A percentile compares a stretch with the other conserved stretches of the same genome.
phyloP scores from a whole-genome alignment of 2,113 vertebrate species.

The Cervus canadensis region DNA sequence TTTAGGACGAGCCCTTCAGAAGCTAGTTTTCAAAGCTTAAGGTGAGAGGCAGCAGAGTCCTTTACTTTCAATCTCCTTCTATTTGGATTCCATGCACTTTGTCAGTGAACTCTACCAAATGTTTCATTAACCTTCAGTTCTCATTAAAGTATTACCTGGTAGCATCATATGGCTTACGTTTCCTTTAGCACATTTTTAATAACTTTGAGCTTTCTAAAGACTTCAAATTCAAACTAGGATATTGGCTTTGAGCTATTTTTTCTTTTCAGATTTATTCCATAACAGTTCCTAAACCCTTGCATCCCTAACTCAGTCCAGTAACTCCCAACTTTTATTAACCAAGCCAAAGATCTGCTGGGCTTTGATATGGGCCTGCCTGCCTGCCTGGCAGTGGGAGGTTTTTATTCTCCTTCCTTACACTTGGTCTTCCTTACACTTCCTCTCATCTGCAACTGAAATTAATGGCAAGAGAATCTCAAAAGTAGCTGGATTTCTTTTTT shows the following conservation, averaged over 20 bases:
- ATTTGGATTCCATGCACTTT: slow-evolving; percentile 49
- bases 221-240: slow-evolving; percentile 29
- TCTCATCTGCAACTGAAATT: not conserved
- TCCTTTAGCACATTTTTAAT: slow-evolving; percentile 24
- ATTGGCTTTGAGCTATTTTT: not conserved
- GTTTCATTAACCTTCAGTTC: slow-evolving; percentile 63
- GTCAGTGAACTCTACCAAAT: slow-evolving; percentile 46
- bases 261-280: not conserved
- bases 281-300: not conserved
- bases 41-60: not conserved
- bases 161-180: slow-evolving; percentile 4
- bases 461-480: not conserved
- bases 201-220: slow-evolving; percentile 31
- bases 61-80: slow-evolving; percentile 41
- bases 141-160: slow-evolving; percentile 44
- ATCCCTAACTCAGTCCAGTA: not conserved
- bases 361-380: not conserved
- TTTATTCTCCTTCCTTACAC: not conserved
- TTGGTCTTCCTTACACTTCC: not conserved
- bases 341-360: not conserved
- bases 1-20: not conserved
- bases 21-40: not conserved
- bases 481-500: not conserved
- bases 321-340: not conserved
- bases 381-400: fast-evolving